Evolutionary conservation across 2,113 vertebrate species (phyloP).

Genomic region (Sitta europaea): DNA sequence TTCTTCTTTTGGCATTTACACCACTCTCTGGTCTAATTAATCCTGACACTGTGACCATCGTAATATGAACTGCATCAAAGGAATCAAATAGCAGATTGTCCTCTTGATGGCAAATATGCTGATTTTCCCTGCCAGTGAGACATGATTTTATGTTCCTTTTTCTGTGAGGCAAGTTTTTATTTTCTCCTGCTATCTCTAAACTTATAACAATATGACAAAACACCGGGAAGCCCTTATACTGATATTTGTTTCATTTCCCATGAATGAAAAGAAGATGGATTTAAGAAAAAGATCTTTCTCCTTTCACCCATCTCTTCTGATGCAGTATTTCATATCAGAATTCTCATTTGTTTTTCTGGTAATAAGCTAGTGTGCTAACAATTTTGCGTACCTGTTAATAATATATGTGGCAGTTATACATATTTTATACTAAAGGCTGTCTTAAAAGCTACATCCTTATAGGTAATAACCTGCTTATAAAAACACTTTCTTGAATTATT

Average conservation of each 20-base stretch:
- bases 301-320: neutral
- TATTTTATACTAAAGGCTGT: constrained; percentile 69
- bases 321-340: neutral
- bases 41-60: constrained; percentile 43
- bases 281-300: neutral
- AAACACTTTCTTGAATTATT: constrained; percentile 69
- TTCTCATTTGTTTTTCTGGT: constrained; percentile 13
- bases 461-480: constrained; percentile 65
- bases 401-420: constrained; percentile 64
- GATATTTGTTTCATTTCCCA: neutral
- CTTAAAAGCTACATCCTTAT: constrained; percentile 68
- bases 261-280: neutral
- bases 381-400: constrained; percentile 62
- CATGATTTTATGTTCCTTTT: neutral
- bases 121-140: constrained; percentile 32
- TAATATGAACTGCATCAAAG: constrained; percentile 11
- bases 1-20: constrained; percentile 56
- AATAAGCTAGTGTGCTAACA: constrained; percentile 21
- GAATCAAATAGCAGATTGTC: constrained; percentile 51
- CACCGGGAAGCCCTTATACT: neutral
- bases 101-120: constrained; percentile 1
- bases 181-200: neutral
- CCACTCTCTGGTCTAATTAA: constrained; percentile 61
- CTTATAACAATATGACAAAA: neutral
- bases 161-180: neutral